Base-by-base conservation (phyloP, 2,113 vertebrate species). In the Poeciliopsis occidentalis region DNA sequence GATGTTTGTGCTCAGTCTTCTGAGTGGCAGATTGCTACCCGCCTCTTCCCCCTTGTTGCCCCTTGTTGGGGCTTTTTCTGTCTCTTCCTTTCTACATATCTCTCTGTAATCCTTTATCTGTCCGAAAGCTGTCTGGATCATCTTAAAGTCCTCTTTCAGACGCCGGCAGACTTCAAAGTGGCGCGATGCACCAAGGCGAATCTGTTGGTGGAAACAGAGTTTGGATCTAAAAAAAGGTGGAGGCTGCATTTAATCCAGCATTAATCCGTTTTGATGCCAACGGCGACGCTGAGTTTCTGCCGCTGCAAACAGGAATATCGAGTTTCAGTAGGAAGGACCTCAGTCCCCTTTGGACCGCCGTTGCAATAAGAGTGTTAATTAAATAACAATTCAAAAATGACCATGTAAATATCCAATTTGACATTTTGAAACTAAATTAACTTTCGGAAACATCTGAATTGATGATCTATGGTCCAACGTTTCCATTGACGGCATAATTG, bases 81-180 rank as follows among this genome's bases (percentile, higher is more conserved):
- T 75, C 81, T 51, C 2, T 71, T 6, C 51, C 51, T 57, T 57
- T n/a, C 24, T 57, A n/a, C 5, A 22, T 78, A 68, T 41, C 26
- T 70, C 67, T 76, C 3, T 8, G 70, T 77, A 57, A 12, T 71
- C 71, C 73, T 44, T 85, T 67, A 62, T 85, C 65, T 2, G n/a
- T 75, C 66, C 68, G 34, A 69, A 26, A 51, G 60, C 63, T 3
- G 51, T 63, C n/a, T 3, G 8, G 32, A 69, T 73, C 57, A 0
- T 75, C 68, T 64, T 74, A 79, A 78, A 80, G 79, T 87, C 72
- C 61, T 60, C 74, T 54, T 30, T 86, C 65, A 73, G 64, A 82
- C 2, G 17, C 64, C 32, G 41, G 70, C 41, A 34, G 76, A 85
- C 83, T 86, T 91, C 85, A 87, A 88, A 89, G 84, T 64, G 67